Conservation (phyloP, 2,113 vertebrate genomes). For the Galeopterus variegatus region DNA sequence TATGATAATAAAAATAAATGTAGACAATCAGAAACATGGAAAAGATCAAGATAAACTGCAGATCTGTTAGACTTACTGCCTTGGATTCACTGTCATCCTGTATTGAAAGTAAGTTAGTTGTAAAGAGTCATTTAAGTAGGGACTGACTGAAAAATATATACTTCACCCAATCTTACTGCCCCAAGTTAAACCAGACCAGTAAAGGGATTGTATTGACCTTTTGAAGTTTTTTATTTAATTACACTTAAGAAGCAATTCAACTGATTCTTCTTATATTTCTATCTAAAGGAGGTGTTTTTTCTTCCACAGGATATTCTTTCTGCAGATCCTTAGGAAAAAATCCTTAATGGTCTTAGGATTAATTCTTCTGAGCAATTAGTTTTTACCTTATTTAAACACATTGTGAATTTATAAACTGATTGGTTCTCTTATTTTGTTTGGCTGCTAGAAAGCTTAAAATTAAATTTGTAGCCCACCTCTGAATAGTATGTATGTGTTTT, state of each 20-base stretch:
- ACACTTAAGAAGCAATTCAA: not conserved
- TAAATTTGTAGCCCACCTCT: not conserved
- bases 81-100: not conserved
- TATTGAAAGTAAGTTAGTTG: not conserved
- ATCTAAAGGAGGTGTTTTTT: not conserved
- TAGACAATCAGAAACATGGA: constrained; percentile 10
- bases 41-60: not conserved
- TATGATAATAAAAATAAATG: not conserved
- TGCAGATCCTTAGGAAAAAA: constrained; percentile 11
- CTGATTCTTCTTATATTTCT: not conserved
- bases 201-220: not conserved
- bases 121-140: not conserved
- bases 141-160: not conserved
- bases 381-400: constrained; percentile 53
- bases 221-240: constrained; percentile 54
- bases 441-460: constrained; percentile 34
- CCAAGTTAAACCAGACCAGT: not conserved
- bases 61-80: not conserved
- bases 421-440: constrained; percentile 30
- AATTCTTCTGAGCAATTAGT: constrained; percentile 15
- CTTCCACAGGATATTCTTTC: not conserved
- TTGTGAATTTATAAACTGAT: not conserved
- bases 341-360: constrained; percentile 18
- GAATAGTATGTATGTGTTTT: constrained; percentile 5
- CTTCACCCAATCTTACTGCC: not conserved